Percentiles rank a stretch among this genome's conserved stretches.
Conservation (phyloP, 2,888 invertebrate species). For the Abrostola triplasia region DNA sequence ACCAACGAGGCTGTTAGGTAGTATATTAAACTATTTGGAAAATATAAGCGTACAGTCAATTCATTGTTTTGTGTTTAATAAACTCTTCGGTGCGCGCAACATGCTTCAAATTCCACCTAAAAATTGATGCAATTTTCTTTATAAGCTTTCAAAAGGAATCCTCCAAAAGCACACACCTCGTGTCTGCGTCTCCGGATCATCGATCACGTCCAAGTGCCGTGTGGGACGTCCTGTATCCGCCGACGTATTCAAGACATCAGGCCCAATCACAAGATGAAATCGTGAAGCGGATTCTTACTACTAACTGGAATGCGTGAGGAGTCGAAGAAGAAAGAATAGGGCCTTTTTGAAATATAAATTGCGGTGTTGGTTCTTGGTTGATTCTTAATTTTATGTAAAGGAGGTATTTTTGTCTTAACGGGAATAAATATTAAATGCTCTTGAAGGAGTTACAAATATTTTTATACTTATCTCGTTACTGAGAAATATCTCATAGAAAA, state of each 20-base stretch:
- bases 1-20: too few relatives aligned
- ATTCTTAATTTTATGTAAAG: too few relatives aligned
- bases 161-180: neutral
- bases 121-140: neutral
- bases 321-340: too few relatives aligned
- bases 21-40: too few relatives aligned
- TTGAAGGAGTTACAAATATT: too few relatives aligned
- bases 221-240: slow-evolving; percentile 41
- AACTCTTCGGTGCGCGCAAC: neutral
- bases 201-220: slow-evolving; percentile 47
- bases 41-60: too few relatives aligned
- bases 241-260: slow-evolving; percentile 48
- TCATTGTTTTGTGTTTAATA: neutral
- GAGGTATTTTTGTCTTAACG: too few relatives aligned
- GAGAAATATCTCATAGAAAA: too few relatives aligned
- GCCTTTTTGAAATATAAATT: too few relatives aligned
- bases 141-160: neutral
- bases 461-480: too few relatives aligned
- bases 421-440: too few relatives aligned
- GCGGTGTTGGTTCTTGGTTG: too few relatives aligned
- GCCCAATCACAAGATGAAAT: slow-evolving; percentile 46
- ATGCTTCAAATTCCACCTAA: neutral
- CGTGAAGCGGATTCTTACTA: slow-evolving; percentile 44
- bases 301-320: slow-evolving; percentile 7
- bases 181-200: slow-evolving; percentile 28